Base-by-base conservation (phyloP, 2,797 vertebrate species). In the Eleutherodactylus coqui region DNA sequence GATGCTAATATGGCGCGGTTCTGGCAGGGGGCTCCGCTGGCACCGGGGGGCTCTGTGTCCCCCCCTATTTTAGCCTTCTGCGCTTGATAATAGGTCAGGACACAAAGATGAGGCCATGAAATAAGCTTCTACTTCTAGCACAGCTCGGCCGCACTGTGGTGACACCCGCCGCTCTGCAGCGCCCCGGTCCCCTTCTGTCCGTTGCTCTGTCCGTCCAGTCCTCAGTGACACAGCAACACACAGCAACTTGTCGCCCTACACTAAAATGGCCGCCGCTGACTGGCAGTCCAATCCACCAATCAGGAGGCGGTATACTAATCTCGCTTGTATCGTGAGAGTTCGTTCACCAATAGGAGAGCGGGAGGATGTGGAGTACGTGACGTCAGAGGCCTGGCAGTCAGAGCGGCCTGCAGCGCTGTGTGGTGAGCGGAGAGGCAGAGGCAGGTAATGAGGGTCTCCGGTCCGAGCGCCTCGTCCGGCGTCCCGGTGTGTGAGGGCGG, bases 151-250 rank as follows among this genome's bases (percentile, higher is more conserved):
- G n/a, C n/a, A n/a, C n/a, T n/a, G n/a, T n/a, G n/a, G n/a, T n/a
- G n/a, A n/a, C n/a, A n/a, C n/a, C n/a, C n/a, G n/a, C n/a, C n/a
- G n/a, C n/a, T n/a, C n/a, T n/a, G n/a, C n/a, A n/a, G n/a, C n/a
- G n/a, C n/a, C n/a, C n/a, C n/a, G n/a, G n/a, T n/a, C n/a, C n/a
- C 27, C 27, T n/a, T 43, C 70, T 43, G 67, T 72, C 45, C 49
- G 21, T 80, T 27, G 16, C 38, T 80, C 80, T 73, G 38, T 43
- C 41, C 29, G 6, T 41, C 27, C 27, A n/a, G 76, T 34, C 16
- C 2, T 55, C 51, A 77, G 77, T 80, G 84, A 85, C 84, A 85
- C 84, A 85, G 84, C 84, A 85, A n/a, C 76, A 16, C 75, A 5
- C 36, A 27, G 21, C 45, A 43, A 21, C 4, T 58, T 13, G 8